Evolutionary conservation across 2,797 vertebrate species (phyloP), one percentile per base, ranked within the genome.

Genomic region (Macropus fuliginosus): DNA sequence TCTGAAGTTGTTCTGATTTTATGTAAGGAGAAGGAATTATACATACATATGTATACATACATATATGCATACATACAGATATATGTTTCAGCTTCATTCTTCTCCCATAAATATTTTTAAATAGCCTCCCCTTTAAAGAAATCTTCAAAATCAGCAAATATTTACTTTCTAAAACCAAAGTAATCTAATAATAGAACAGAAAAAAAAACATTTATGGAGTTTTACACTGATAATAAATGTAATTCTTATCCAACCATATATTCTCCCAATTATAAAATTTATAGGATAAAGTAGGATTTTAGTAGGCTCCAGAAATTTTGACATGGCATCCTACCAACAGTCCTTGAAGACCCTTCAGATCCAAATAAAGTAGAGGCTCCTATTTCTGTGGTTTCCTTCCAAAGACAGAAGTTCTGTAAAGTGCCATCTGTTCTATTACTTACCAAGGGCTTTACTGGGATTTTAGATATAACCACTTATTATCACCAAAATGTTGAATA

Each of bases 401-500:
- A 66, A 4, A 18, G 34, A 59, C 12, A 46, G 50, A 91, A 74
- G 12, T 55, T 90, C 74, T 54, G 28, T 66, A 66, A 81, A 40
- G 3, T 50, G 27, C 24, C 92, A 91, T 28, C 18, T 95, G 27
- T 92, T 90, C 81, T 94, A 56, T 56, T 91, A 14, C 54, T 94
- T 89, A 56, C 92, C 52, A 31, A 95, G 94, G 54, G 40, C 14
- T 93, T 56, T 93, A 56, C 24, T 55, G 54, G 81, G 74, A 93
- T 94, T 31, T 95, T 94, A 94, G 27, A 93, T 46, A 50, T 57
- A 92, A 92, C 54, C 21, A 87, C 54, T 13, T 34, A 57, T n/a
- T 54, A 55, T 90, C 57, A 92, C 52, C 91, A 96, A 95, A 93
- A 93, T 56, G 14, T 46, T 96, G 91, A 93, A 91, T 93, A 56